Evolutionary conservation across 2,113 vertebrate genomes (phyloP).

Genomic region (Alethe castanea): DNA sequence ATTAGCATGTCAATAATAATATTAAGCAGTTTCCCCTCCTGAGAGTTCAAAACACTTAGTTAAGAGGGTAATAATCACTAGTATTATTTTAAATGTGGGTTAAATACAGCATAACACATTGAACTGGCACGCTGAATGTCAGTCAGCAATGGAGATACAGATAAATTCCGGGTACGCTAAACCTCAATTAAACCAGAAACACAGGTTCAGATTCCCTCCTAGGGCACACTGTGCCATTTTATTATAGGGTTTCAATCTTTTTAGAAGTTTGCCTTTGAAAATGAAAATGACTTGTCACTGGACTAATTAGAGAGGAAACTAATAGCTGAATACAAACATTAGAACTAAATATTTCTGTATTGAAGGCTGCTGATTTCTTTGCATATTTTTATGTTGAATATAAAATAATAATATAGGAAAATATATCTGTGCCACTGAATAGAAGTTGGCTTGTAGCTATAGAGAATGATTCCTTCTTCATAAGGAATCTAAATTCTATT

Average conservation of each 20-base stretch:
- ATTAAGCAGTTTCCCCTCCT: neutral
- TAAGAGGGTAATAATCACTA: neutral
- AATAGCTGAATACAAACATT: neutral
- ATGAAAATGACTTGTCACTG: neutral
- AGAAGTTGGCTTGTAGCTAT: neutral
- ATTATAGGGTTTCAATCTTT: neutral
- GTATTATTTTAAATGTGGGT: neutral
- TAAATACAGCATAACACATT: neutral
- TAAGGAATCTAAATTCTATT: neutral
- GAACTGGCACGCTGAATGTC: neutral
- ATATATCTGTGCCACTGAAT: neutral
- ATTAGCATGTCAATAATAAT: neutral
- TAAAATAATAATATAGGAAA: neutral
- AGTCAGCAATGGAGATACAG: neutral
- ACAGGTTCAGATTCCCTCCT: neutral
- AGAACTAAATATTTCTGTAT: neutral
- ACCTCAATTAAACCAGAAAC: neutral
- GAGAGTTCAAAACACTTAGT: neutral
- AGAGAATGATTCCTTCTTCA: neutral
- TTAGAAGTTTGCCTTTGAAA: neutral
- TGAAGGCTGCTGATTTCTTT: neutral
- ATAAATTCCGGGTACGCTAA: neutral
- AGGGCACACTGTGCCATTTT: neutral
- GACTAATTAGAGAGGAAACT: neutral
- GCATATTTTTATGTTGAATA: neutral